Conservation (phyloP, 2,888 invertebrate genomes). For the Eucera pruinosa region DNA sequence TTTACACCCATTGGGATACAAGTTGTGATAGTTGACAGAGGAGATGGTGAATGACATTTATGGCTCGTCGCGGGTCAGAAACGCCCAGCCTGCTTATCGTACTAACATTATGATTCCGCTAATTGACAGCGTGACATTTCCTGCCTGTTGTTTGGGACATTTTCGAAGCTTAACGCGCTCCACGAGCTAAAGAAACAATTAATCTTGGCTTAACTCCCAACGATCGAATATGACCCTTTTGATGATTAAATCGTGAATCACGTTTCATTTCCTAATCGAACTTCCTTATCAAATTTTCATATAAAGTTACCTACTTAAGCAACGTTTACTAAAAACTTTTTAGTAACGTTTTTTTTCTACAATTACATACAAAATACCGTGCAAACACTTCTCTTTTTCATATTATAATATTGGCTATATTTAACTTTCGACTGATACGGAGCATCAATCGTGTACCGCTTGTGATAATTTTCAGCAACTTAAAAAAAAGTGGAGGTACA, state of each 20-base stretch:
- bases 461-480: too few relatives aligned
- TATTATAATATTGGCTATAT: too few relatives aligned
- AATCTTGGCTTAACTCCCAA: slow-evolving; percentile 30
- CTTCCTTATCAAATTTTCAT: background rate
- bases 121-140: slow-evolving; percentile 79
- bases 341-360: background rate
- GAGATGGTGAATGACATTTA: slow-evolving; percentile 77
- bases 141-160: slow-evolving; percentile 63
- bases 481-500: too few relatives aligned
- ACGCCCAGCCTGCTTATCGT: slow-evolving; percentile 62
- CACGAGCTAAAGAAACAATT: slow-evolving; percentile 37
- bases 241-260: slow-evolving; percentile 24
- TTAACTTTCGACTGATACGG: too few relatives aligned
- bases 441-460: too few relatives aligned
- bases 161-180: slow-evolving; percentile 72
- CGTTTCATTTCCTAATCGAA: background rate
- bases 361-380: too few relatives aligned
- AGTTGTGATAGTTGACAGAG: slow-evolving; percentile 63
- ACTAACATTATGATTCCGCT: slow-evolving; percentile 74
- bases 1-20: background rate
- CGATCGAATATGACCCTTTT: slow-evolving; percentile 9
- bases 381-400: too few relatives aligned
- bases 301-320: background rate
- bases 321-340: background rate
- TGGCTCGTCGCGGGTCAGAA: slow-evolving; percentile 73